These are phyloP conservation scores for Pachypanchax playfairii DNA, from an alignment of 2,113 vertebrate species.

Conservation along the genomic window DNA sequence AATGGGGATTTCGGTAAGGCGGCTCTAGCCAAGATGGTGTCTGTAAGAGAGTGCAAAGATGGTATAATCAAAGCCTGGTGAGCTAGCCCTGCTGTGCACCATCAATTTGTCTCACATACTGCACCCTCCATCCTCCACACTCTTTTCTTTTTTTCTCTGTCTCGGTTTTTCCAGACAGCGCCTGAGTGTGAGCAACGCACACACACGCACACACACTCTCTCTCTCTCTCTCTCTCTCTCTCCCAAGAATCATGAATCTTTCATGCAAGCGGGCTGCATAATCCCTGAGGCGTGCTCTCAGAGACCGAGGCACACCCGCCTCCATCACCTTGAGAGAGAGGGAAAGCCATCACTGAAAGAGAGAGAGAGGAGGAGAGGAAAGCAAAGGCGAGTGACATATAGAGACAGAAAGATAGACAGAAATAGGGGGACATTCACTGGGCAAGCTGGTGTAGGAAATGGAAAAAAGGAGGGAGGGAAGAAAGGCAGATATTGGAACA, in stretches of 20 bases:
- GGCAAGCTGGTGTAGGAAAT: constrained; percentile 10
- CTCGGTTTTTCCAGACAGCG: constrained; percentile 69
- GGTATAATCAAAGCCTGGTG: constrained; percentile 65
- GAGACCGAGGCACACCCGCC: constrained; percentile 67
- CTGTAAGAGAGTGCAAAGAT: constrained; percentile 44
- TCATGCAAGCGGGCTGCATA: constrained; percentile 80
- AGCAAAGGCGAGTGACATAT: constrained; percentile 35
- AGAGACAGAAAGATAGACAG: constrained; percentile 57
- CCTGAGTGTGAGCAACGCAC: constrained; percentile 51
- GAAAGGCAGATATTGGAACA: constrained; percentile 28
- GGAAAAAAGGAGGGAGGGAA: constrained; percentile 12
- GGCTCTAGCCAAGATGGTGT: constrained; percentile 40
- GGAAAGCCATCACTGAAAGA: constrained; percentile 53
- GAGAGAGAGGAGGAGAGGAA: constrained; percentile 30
- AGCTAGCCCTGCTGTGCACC: constrained; percentile 64
- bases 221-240: constrained; percentile 45
- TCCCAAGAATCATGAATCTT: constrained; percentile 82
- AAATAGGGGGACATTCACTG: constrained; percentile 25
- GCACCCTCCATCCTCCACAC: constrained; percentile 43
- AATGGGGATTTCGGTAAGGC: constrained; percentile 10
- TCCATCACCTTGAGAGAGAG: constrained; percentile 73
- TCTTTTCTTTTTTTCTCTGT: constrained; percentile 50
- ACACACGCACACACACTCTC: constrained; percentile 51
- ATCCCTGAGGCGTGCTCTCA: constrained; percentile 82
- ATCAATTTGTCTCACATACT: constrained; percentile 75